phyloP scores from a whole-genome alignment of 2,888 invertebrate genomes.

The Pristionchus maxplancki region DNA sequence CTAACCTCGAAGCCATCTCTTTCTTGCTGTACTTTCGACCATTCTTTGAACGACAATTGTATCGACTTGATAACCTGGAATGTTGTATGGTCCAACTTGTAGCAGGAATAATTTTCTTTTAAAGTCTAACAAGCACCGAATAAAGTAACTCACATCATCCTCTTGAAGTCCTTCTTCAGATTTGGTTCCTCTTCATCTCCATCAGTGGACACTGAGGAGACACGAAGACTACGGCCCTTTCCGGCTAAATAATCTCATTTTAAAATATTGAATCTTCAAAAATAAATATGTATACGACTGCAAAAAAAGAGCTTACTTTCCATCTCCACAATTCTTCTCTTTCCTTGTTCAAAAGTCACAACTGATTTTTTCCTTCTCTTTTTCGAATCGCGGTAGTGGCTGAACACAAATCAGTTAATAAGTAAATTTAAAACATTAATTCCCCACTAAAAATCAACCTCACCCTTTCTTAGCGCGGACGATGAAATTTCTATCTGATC shows the following conservation, averaged over 20 bases:
- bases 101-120: neutral
- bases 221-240: neutral
- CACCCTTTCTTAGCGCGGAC: neutral
- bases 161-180: neutral
- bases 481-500: neutral
- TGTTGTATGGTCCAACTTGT: neutral
- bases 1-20: neutral
- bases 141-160: neutral
- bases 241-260: neutral
- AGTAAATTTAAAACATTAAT: no score
- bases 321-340: neutral
- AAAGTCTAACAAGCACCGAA: neutral
- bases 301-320: neutral
- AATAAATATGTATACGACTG: neutral
- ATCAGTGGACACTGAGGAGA: neutral
- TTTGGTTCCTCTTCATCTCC: neutral
- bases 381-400: neutral
- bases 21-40: neutral
- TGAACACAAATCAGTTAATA: no score
- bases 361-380: neutral
- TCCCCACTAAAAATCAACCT: neutral
- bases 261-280: neutral
- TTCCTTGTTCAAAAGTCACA: neutral
- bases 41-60: neutral
- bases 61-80: conserved; percentile 17